These are phyloP conservation scores for human (Homo sapiens) DNA, from an alignment of 2,113 vertebrate genomes.

Conservation along the genomic window DNA sequence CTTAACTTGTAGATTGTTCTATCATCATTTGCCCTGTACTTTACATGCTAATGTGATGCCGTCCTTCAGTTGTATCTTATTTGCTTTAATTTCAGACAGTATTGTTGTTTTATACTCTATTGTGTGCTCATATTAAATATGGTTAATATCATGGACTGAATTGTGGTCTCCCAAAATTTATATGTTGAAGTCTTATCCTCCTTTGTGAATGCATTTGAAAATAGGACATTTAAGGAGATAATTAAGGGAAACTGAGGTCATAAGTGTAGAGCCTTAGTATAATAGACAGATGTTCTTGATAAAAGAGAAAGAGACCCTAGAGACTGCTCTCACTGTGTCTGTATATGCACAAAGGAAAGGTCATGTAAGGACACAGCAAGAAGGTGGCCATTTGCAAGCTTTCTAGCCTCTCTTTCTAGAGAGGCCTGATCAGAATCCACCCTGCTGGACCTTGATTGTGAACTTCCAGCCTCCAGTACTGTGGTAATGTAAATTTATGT, in stretches of 20 bases:
- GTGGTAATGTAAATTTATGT: not conserved
- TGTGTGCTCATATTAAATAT: not conserved
- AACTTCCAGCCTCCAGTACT: not conserved
- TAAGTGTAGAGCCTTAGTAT: not conserved
- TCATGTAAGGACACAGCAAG: not conserved
- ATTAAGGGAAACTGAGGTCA: not conserved
- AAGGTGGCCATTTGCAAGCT: not conserved
- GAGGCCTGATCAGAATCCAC: not conserved
- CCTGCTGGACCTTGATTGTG: not conserved
- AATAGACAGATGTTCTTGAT: not conserved
- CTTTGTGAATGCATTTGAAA: not conserved
- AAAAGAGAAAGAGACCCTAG: not conserved
- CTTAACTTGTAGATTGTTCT: not conserved
- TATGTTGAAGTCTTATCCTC: too few relatives aligned
- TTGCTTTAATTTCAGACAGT: not conserved
- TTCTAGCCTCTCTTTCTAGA: not conserved
- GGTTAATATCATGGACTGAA: not conserved
- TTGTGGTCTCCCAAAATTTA: not conserved
- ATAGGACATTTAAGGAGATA: not conserved
- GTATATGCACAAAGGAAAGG: not conserved
- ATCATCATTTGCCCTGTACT: not conserved
- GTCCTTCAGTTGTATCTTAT: not conserved
- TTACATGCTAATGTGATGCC: too few relatives aligned
- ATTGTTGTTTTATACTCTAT: not conserved
- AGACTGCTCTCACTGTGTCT: not conserved